Evolutionary conservation across 2,797 vertebrate genomes (phyloP).

Genomic region (Spizella passerina): DNA sequence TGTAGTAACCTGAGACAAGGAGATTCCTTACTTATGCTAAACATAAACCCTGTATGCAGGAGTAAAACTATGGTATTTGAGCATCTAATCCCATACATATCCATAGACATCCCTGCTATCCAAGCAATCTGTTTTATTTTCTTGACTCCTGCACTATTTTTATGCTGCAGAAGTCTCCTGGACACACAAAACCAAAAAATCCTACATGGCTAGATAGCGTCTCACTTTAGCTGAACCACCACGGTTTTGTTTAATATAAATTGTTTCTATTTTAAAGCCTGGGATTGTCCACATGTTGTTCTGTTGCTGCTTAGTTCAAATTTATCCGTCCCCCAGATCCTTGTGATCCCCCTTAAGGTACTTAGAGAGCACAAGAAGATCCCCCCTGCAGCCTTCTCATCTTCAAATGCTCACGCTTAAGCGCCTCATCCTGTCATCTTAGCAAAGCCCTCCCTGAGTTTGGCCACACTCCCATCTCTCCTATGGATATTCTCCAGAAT

Average conservation of each 20-base stretch:
- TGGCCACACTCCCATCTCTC: neutral
- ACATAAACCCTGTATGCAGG: neutral
- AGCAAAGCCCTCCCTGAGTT: conserved; percentile 1
- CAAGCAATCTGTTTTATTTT: neutral
- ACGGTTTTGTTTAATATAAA: neutral
- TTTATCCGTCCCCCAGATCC: conserved; percentile 56
- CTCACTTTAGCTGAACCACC: neutral
- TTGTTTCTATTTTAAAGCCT: conserved; percentile 36
- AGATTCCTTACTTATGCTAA: neutral
- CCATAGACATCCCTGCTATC: neutral
- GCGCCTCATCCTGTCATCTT: conserved; percentile 43
- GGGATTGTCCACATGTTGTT: conserved; percentile 7
- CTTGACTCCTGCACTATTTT: neutral
- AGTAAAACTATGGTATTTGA: neutral
- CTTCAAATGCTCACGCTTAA: conserved; percentile 31
- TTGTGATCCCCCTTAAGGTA: conserved; percentile 67
- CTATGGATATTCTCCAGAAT: neutral
- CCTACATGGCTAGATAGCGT: neutral
- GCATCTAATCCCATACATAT: conserved; percentile 11
- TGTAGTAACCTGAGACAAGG: neutral
- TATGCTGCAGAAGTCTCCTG: neutral
- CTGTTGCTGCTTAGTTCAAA: conserved; percentile 36
- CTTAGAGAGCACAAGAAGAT: conserved; percentile 59
- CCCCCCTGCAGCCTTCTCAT: conserved; percentile 63
- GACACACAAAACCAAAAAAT: neutral